phyloP scores from a whole-genome alignment of 2,113 vertebrate species.

The Syngnathoides biaculeatus region DNA sequence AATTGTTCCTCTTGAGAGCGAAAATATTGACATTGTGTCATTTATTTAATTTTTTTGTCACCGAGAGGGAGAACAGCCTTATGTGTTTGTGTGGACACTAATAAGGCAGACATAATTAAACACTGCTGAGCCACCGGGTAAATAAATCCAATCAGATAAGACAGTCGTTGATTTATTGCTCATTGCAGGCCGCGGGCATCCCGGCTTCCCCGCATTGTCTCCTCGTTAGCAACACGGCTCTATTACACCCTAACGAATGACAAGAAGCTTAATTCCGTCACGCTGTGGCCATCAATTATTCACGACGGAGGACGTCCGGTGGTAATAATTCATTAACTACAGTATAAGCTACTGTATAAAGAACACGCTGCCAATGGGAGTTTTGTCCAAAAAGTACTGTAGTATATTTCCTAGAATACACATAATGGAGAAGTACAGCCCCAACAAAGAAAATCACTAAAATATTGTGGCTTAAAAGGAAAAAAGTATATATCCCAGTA shows the following conservation, averaged over 20 bases:
- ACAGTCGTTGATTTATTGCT: slow-evolving; percentile 65
- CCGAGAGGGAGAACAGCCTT: not conserved
- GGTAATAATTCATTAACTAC: not conserved
- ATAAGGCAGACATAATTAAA: slow-evolving; percentile 73
- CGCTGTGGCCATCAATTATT: slow-evolving; percentile 16
- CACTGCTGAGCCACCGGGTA: slow-evolving; percentile 53
- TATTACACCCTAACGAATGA: slow-evolving; percentile 46
- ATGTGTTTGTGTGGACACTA: slow-evolving; percentile 43
- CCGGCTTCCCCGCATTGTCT: slow-evolving; percentile 40
- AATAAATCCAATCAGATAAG: slow-evolving; percentile 68
- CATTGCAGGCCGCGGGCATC: slow-evolving; percentile 43
- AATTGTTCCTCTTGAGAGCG: too few species aligned
- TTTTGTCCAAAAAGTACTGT: not conserved
- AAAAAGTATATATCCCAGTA: too few species aligned
- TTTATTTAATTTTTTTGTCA: slow-evolving; percentile 5
- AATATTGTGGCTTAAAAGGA: not conserved
- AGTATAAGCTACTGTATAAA: not conserved
- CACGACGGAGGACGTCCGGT: not conserved
- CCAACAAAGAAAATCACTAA: not conserved
- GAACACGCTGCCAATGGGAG: not conserved
- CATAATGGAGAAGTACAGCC: too few species aligned
- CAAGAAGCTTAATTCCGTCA: slow-evolving; percentile 39
- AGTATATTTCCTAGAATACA: too few species aligned
- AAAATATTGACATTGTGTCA: too few species aligned
- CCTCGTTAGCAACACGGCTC: slow-evolving; percentile 53